phyloP scores from a whole-genome alignment of 2,113 vertebrate genomes.

The Nothobranchius furzeri region DNA sequence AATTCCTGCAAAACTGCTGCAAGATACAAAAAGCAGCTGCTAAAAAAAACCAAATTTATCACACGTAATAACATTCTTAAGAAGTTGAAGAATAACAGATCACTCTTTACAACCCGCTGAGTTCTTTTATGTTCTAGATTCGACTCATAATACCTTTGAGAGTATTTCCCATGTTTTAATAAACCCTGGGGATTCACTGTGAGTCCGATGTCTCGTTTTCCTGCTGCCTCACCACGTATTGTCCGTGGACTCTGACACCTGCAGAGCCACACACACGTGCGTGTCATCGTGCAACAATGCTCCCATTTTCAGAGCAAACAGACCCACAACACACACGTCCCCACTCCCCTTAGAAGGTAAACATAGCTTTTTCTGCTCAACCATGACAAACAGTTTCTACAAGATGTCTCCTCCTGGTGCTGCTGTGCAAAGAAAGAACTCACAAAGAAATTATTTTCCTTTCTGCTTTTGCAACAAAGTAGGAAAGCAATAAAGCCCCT shows the following conservation, averaged over 20 bases:
- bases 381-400: constrained; percentile 43
- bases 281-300: constrained; percentile 54
- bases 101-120: too few species aligned
- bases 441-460: constrained; percentile 14
- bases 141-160: too few species aligned
- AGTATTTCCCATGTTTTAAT: too few species aligned
- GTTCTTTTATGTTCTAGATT: too few species aligned
- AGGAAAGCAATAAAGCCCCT: constrained; percentile 2
- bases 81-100: too few species aligned
- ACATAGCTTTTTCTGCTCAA: constrained; percentile 37
- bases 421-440: constrained; percentile 10
- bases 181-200: neutral
- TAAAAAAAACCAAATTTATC: too few species aligned
- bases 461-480: constrained; percentile 13
- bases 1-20: too few species aligned
- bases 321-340: neutral
- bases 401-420: constrained; percentile 34
- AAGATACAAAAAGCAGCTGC: too few species aligned
- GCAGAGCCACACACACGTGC: constrained; percentile 25
- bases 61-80: too few species aligned
- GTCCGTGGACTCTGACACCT: constrained; percentile 33
- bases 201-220: constrained; percentile 24
- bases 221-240: constrained; percentile 42
- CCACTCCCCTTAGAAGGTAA: constrained; percentile 15
- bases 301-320: constrained; percentile 53